Percentiles rank a stretch among this genome's conserved stretches.
Conservation (phyloP, 2,113 vertebrate genomes). For the Podilymbus podiceps region DNA sequence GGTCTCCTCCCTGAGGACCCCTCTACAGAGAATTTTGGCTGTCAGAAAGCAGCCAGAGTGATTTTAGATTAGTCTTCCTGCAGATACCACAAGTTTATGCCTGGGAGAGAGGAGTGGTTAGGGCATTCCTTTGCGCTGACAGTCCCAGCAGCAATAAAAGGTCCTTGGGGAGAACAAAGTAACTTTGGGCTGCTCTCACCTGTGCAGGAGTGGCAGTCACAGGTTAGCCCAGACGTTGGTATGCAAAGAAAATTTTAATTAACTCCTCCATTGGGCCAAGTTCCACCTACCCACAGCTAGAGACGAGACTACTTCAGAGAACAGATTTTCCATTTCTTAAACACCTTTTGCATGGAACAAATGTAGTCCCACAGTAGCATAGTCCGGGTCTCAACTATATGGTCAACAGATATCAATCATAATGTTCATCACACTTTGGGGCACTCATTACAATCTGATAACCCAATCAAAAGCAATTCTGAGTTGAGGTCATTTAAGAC, state of each 20-base stretch:
- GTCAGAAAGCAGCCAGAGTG: background rate
- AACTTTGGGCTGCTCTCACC: background rate
- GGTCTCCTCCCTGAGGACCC: background rate
- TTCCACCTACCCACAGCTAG: background rate
- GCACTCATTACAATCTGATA: background rate
- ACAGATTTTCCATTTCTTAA: background rate
- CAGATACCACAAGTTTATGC: background rate
- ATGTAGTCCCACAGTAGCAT: background rate
- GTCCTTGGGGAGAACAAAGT: background rate
- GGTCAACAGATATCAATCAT: background rate
- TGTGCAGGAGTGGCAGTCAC: background rate
- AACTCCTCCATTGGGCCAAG: background rate
- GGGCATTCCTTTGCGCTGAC: background rate
- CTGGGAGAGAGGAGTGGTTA: background rate
- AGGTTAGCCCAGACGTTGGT: background rate
- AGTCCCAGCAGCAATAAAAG: background rate
- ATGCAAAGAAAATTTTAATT: background rate
- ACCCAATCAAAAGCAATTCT: background rate
- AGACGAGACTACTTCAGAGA: background rate
- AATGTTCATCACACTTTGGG: background rate
- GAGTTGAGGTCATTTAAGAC: background rate
- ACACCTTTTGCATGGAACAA: background rate
- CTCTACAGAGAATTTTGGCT: background rate
- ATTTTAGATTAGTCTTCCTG: background rate
- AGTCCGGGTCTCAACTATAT: background rate